Base-by-base conservation (phyloP, 1,140 invertebrate species). In the Daktulosphaira vitifoliae region DNA sequence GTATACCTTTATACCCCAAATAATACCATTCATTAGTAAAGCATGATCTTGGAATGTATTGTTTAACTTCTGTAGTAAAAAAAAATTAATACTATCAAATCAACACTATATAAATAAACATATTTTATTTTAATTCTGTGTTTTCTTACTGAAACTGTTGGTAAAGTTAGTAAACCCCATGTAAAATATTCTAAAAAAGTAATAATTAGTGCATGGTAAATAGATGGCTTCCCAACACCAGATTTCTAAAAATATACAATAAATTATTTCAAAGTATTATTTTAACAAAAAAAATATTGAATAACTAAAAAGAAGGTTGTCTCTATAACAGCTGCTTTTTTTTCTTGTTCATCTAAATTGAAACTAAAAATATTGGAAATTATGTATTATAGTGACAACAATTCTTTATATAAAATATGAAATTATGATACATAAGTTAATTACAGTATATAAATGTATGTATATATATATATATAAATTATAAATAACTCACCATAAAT, bases 151-250 rank as follows among this genome's bases (percentile, higher is more conserved):
- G 89, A 87, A 75, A 99, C 99, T 73, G 98, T 90, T 50, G 96
- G 96, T 81, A 96, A 93, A 42, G 95, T 99, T 48, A 99, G 81
- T 68, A 99, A 81, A 64, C 96, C 96, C 96, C 96, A 99, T 65
- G 96, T 91, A 78, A 99, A 99, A 80, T 98, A 99, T 80, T 99
- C 96, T 75, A 99, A 81, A 80, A 99, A 99, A 78, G 99, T 99
- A 70, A 99, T 92, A 71, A 99, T 87, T 73, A 99, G 79, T 49
- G 96, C 96, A 84, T 99, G 96, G 78, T 96, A 95, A 39, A 99
- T 87, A 73, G 89, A 94, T 56, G 96, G 91, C 74, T 93, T 88
- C 68, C 91, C 91, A 72, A 94, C 85, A 68, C 91, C 91, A 69
- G 89, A 92, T 73, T 81, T 82, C 83, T 86, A 78, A 71, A 69